A percentile compares a stretch with the other conserved stretches of the same genome.
These are phyloP conservation scores for Tenrec ecaudatus DNA, from an alignment of 2,113 vertebrate species.

Conservation along the genomic window DNA sequence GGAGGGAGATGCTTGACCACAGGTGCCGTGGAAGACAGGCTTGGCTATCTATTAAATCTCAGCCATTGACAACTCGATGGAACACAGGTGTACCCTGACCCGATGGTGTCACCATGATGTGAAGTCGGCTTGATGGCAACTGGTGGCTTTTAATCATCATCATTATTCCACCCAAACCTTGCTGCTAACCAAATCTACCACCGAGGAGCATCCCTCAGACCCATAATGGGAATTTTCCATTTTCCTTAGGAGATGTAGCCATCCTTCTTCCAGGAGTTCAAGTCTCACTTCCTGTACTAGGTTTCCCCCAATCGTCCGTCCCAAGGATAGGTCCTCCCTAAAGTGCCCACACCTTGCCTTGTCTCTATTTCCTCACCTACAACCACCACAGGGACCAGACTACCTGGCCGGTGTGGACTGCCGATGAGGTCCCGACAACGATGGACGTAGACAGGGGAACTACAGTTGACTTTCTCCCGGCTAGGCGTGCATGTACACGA, in stretches of 20 bases:
- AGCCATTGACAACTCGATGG: no score
- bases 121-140: neutral
- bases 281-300: no score
- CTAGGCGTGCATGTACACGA: neutral
- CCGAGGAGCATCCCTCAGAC: neutral
- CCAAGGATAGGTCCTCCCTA: no score
- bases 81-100: no score
- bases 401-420: fast-evolving
- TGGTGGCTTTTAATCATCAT: neutral
- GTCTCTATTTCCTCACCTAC: neutral
- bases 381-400: neutral
- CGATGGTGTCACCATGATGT: neutral
- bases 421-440: neutral
- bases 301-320: no score
- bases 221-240: neutral
- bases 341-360: no score
- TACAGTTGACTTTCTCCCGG: neutral
- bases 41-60: no score
- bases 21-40: no score
- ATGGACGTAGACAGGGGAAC: constrained; percentile 8
- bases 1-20: no score
- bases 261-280: no score
- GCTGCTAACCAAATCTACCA: neutral
- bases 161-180: neutral
- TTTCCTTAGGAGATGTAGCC: no score